These are phyloP conservation scores for Sphaeridia pumilis DNA, from an alignment of 2,888 invertebrate genomes.

Conservation along the genomic window DNA sequence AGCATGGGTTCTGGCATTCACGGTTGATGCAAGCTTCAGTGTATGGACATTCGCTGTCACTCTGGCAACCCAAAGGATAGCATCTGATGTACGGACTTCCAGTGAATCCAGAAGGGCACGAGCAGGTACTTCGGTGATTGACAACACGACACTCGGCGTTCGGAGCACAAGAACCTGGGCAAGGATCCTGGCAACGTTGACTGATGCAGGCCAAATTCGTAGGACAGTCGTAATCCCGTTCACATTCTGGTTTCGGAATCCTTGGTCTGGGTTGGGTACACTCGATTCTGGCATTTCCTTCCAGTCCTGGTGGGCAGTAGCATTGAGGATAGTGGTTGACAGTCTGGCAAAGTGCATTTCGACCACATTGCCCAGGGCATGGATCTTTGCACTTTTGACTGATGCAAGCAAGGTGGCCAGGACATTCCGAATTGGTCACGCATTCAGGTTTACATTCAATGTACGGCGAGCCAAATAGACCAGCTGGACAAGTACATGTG, in stretches of 20 bases:
- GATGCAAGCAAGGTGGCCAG: conserved; percentile 61
- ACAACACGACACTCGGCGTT: conserved; percentile 43
- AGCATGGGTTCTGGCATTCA: conserved; percentile 67
- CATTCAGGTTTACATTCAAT: conserved; percentile 51
- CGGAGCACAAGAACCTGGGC: conserved; percentile 42
- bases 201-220: conserved; percentile 75
- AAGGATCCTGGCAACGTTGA: conserved; percentile 63
- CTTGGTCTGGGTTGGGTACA: conserved; percentile 49
- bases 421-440: conserved; percentile 75
- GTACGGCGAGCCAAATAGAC: conserved; percentile 30
- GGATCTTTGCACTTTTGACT: conserved; percentile 74
- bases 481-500: conserved; percentile 58
- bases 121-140: conserved; percentile 46
- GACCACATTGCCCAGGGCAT: conserved; percentile 66
- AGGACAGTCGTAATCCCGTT: conserved; percentile 62
- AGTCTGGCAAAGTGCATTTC: conserved; percentile 66
- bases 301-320: conserved; percentile 64
- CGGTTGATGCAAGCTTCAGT: conserved; percentile 70
- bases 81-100: conserved; percentile 53
- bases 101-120: conserved; percentile 50
- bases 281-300: conserved; percentile 63
- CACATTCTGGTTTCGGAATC: conserved; percentile 61
- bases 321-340: conserved; percentile 73
- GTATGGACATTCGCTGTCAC: conserved; percentile 70
- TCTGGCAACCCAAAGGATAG: conserved; percentile 62